A percentile compares a stretch with the other conserved stretches of the same genome.
Conservation (phyloP, 2,113 vertebrate genomes). For the Cryptomyrus ogoouensis region DNA sequence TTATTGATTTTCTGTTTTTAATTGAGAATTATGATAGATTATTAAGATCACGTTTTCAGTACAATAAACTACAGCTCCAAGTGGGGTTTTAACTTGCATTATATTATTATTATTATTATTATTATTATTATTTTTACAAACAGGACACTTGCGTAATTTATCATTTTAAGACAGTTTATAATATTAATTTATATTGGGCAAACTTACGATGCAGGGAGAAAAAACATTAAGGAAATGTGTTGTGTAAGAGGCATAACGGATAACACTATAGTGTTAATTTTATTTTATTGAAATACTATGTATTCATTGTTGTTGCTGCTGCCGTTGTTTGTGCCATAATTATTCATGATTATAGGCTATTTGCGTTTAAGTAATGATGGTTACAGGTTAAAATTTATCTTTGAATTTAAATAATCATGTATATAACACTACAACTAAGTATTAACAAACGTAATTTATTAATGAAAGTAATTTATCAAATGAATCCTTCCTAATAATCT, state of each 20-base stretch:
- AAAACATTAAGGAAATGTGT: background rate
- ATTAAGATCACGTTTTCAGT: background rate
- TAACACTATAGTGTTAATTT: background rate
- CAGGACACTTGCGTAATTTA: background rate
- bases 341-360: background rate
- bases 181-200: background rate
- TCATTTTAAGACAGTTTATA: background rate
- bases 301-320: background rate
- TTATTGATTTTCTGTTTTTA: conserved; percentile 11
- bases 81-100: background rate
- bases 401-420: background rate
- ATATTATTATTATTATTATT: background rate
- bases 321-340: background rate
- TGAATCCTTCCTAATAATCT: background rate
- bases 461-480: background rate
- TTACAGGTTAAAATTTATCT: background rate
- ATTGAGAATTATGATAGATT: background rate
- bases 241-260: background rate
- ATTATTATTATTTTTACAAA: background rate
- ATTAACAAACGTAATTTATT: background rate
- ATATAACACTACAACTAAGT: background rate
- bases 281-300: background rate
- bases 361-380: background rate
- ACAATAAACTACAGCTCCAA: background rate
- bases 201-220: background rate